Evolutionary conservation across 2,888 invertebrate species (phyloP), one percentile per base, ranked within the genome.

Genomic region (Oxystoma pomonae): DNA sequence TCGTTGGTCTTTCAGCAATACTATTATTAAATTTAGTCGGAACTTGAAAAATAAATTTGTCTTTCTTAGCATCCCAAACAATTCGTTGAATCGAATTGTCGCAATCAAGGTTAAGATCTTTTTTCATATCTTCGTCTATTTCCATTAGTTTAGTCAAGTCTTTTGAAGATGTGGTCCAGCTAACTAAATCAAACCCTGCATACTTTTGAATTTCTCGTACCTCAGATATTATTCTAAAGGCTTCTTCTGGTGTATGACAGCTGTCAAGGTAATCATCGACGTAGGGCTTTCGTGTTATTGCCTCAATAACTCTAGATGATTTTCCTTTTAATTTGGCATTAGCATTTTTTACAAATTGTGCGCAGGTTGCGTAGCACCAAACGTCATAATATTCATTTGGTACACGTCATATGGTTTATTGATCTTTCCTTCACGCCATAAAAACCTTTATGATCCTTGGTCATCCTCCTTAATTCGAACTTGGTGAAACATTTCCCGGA

Each of bases 131-230:
- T 21, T 58, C 19, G 7, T 49, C 58, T 51, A 22, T 16, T 22
- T 50, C 16, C 58, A 59, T n/a, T 53, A 51, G n/a, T n/a, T 49
- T 58, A 53, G n/a, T 20, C 20, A 63, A 12, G 22, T 20, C 17
- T 58, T 21, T 62, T 9, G 65, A 63, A 35, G 74, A 75, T 0
- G 72, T 71, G 16, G 69, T 61, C 72, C 71, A 74, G 57, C 67
- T 68, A 22, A 64, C 17, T 12, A 35, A 35, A 3, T 35, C 35
- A 35, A 35, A 35, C 12, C 35, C 35, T 35, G 35, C 35, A 7
- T 5, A 60, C 69, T 68, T 58, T 19, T 50, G 52, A 55, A 59
- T 50, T 19, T 62, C 12, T 18, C 22, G 17, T 17, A 64, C 63
- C 51, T 64, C n/a, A 52, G 22, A 7, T 21, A 60, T 56, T 2